Base-by-base conservation (phyloP, 2,113 vertebrate genomes). In the Archilochus colubris region DNA sequence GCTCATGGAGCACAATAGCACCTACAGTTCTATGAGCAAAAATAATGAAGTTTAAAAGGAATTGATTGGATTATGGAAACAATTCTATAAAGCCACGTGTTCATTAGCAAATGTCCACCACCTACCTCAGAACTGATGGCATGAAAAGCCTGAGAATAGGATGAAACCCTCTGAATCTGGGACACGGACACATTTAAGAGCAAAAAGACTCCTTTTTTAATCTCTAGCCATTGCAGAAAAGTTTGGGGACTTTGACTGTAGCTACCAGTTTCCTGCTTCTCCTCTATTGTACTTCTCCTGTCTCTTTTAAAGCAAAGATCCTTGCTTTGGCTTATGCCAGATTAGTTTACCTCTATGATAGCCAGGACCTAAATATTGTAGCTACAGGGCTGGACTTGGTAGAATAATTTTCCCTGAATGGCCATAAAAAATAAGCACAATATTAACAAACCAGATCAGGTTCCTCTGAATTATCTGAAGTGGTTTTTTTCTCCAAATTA, bases 21-120 rank as follows among this genome's bases (percentile, higher is more conserved):
- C 50, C 88, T 95, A 74, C 86, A 90, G 82, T 68, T 83, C 82
- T 82, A 57, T 82, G 62, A 66, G 57, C 82, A 88, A 95, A 97
- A 95, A 82, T 81, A 97, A 95, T 94, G 94, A 88, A 78, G 86
- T 95, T 86, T 90, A 43, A 90, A 88, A 88, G 81, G 30, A 81
- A 83, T 8, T 92, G 40, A 86, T 44, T 86, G 89, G 88, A 84
- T 94, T 79, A 90, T 68, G 59, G 64, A 88, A 94, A 78, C 54
- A 72, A 33, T 95, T 82, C 46, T 79, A 33, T 64, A 84, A 88
- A 83, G 40, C 82, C 93, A 83, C 7, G 15, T 93, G 79, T 75
- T 90, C 88, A 38, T 70, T 82, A 93, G 48, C 82, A 93, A 76
- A 90, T 90, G 79, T 69, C 27, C 2, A 0, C 69, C 64, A 84